phyloP scores from a whole-genome alignment of 2,888 invertebrate genomes.

The Folsomia candida region DNA sequence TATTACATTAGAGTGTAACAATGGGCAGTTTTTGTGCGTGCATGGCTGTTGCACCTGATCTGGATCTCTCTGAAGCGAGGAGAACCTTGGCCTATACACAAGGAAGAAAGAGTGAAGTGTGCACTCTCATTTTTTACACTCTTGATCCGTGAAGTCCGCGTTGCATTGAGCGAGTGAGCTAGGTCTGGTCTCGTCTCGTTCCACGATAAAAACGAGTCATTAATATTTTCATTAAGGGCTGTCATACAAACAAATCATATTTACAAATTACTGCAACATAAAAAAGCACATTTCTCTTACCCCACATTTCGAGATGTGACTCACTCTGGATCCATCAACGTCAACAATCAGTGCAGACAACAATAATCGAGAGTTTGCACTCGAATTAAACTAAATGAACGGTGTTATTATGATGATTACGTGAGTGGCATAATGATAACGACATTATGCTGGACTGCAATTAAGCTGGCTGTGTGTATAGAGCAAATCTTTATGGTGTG shows the following conservation, averaged over 20 bases:
- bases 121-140: slow-evolving; percentile 24
- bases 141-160: slow-evolving; percentile 17
- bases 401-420: neutral
- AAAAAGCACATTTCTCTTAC: neutral
- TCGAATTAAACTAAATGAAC: slow-evolving; percentile 4
- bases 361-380: neutral
- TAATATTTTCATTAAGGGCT: slow-evolving; percentile 11
- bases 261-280: slow-evolving; percentile 4
- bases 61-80: slow-evolving; percentile 47
- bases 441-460: neutral
- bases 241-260: neutral
- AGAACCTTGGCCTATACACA: slow-evolving; percentile 49
- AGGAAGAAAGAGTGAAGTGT: slow-evolving; percentile 40
- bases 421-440: neutral
- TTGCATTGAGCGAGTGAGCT: neutral
- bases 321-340: neutral
- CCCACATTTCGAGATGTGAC: neutral
- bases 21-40: slow-evolving; percentile 22
- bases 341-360: neutral
- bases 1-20: slow-evolving; percentile 25
- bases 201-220: slow-evolving; percentile 5
- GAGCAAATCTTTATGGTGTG: no score
- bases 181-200: neutral
- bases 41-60: slow-evolving; percentile 38
- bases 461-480: neutral